Percentiles rank a stretch among this genome's conserved stretches.
phyloP scores from a whole-genome alignment of 2,113 vertebrate genomes.

The Epinephelus moara region DNA sequence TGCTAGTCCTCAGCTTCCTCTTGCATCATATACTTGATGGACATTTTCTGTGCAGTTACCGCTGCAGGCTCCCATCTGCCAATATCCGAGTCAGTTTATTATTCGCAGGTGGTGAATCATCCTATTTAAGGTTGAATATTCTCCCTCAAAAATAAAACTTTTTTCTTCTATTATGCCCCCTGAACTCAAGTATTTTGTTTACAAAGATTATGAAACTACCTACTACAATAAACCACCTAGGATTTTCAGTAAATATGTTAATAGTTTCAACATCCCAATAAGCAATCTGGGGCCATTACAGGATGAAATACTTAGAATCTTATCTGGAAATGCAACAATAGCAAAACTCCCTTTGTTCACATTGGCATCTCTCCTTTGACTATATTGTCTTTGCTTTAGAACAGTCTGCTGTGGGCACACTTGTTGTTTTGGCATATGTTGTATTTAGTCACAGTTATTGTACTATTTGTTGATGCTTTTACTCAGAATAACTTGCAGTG shows the following conservation, averaged over 20 bases:
- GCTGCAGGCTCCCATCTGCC: constrained; percentile 63
- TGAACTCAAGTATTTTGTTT: constrained; percentile 41
- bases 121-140: constrained; percentile 53
- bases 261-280: constrained; percentile 49
- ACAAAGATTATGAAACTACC: constrained; percentile 46
- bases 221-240: constrained; percentile 24
- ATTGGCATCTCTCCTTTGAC: neutral
- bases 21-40: constrained; percentile 38
- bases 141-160: constrained; percentile 39
- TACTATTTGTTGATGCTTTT: constrained; percentile 8
- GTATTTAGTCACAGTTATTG: neutral
- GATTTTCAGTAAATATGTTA: constrained; percentile 50
- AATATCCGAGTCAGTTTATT: constrained; percentile 44
- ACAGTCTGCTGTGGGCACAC: constrained; percentile 1
- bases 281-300: constrained; percentile 32
- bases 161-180: constrained; percentile 31
- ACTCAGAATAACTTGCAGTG: neutral
- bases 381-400: constrained; percentile 31
- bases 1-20: constrained; percentile 12
- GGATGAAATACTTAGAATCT: constrained; percentile 10
- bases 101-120: constrained; percentile 71
- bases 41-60: constrained; percentile 38
- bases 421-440: constrained; percentile 9
- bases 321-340: constrained; percentile 18
- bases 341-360: neutral